Conservation (phyloP, 2,797 vertebrate species). For the Falco berigora region DNA sequence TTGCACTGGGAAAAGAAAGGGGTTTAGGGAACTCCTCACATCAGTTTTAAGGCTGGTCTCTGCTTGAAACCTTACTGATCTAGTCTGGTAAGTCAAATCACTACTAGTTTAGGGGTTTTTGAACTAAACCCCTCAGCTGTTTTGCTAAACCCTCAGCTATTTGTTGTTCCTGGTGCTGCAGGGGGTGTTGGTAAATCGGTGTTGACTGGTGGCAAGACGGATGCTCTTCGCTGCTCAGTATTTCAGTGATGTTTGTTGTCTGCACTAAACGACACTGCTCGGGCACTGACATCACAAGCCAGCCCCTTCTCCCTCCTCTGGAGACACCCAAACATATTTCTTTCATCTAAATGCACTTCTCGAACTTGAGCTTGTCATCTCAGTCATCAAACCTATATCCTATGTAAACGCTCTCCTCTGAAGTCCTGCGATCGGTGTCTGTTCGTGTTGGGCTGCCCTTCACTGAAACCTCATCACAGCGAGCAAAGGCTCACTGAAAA, state of each 20-base stretch:
- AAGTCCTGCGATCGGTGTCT: rapidly evolving
- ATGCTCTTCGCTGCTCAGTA: background rate
- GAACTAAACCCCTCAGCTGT: too few relatives aligned
- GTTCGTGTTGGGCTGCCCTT: background rate
- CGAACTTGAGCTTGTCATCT: background rate
- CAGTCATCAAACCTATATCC: background rate
- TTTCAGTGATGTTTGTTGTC: background rate
- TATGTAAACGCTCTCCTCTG: background rate
- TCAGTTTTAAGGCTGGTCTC: background rate
- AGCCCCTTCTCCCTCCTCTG: background rate
- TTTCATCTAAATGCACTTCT: background rate
- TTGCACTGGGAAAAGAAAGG: background rate
- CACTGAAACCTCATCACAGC: background rate
- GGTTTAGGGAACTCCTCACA: background rate
- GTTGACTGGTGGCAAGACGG: background rate
- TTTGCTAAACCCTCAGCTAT: background rate
- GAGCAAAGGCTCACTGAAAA: background rate
- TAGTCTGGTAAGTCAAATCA: background rate
- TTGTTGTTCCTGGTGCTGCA: background rate
- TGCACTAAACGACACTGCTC: background rate
- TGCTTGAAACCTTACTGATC: background rate
- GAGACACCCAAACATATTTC: background rate
- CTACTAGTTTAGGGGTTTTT: background rate
- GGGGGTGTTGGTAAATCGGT: background rate
- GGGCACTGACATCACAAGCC: background rate